These are phyloP conservation scores for Sogatella furcifera DNA, from an alignment of 1,140 invertebrate species.

Conservation along the genomic window DNA sequence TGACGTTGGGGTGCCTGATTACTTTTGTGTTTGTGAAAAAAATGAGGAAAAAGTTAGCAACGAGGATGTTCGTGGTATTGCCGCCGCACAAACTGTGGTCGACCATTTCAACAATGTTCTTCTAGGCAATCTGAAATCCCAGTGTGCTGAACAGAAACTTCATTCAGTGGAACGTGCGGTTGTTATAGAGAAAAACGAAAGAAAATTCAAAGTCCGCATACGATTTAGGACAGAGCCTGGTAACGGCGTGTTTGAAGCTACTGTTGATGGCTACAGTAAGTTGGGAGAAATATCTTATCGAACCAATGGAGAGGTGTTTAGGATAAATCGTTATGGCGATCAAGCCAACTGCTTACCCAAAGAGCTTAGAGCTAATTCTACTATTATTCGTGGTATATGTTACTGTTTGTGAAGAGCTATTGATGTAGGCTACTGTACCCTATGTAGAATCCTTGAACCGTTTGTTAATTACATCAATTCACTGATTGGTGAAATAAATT, in stretches of 20 bases:
- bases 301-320: conserved; percentile 10
- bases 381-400: conserved; percentile 19
- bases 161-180: conserved; percentile 13
- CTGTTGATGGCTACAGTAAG: not conserved
- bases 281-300: not conserved
- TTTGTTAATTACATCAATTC: too few relatives aligned
- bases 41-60: conserved; percentile 15
- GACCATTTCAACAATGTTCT: conserved; percentile 46
- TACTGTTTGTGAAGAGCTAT: conserved; percentile 16
- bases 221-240: conserved; percentile 19
- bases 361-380: conserved; percentile 11
- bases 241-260: conserved; percentile 22
- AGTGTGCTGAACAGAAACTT: conserved; percentile 35
- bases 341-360: conserved; percentile 21
- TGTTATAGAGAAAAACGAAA: conserved; percentile 5
- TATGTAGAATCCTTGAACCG: too few relatives aligned
- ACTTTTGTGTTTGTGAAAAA: conserved; percentile 38
- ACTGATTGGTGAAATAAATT: too few relatives aligned
- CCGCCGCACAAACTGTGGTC: conserved; percentile 44
- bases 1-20: conserved; percentile 35
- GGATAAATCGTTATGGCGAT: conserved; percentile 22
- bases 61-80: conserved; percentile 10
- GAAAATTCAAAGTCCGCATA: conserved; percentile 12
- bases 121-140: conserved; percentile 37
- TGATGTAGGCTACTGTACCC: too few relatives aligned